phyloP scores from a whole-genome alignment of 2,888 invertebrate genomes.

The Sphaeridia pumilis region DNA sequence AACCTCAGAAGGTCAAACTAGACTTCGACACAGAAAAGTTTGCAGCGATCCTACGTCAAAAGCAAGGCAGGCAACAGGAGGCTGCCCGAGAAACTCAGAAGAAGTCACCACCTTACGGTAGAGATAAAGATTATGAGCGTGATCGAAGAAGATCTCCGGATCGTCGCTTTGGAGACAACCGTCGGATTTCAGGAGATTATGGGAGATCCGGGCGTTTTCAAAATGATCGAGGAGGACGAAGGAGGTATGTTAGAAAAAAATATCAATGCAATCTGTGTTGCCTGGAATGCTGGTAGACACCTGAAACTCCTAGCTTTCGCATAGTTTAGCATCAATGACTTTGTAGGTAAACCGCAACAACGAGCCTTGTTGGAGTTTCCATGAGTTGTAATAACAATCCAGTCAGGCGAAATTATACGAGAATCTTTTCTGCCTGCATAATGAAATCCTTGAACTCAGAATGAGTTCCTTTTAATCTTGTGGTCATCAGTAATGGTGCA shows the following conservation, averaged over 20 bases:
- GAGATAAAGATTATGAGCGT: constrained; percentile 6
- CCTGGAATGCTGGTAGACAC: too few species aligned
- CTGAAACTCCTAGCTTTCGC: not conserved
- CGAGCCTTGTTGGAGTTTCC: constrained; percentile 21
- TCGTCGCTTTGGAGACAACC: constrained; percentile 15
- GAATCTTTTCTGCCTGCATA: constrained; percentile 14
- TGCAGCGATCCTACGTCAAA: constrained; percentile 35
- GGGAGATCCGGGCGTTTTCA: constrained; percentile 21
- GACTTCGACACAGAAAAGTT: constrained; percentile 36
- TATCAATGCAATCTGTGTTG: not conserved
- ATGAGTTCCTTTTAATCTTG: constrained; percentile 6
- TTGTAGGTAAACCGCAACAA: constrained; percentile 20
- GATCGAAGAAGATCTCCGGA: constrained; percentile 1
- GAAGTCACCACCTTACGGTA: not conserved
- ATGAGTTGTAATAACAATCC: constrained; percentile 14
- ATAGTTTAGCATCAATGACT: constrained; percentile 20
- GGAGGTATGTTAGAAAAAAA: constrained; percentile 13
- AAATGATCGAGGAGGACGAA: constrained; percentile 20
- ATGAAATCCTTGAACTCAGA: constrained; percentile 15
- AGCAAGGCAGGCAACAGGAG: constrained; percentile 21
- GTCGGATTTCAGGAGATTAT: constrained; percentile 15
- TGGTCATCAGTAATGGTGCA: constrained; percentile 16
- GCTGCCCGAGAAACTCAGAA: not conserved
- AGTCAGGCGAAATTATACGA: constrained; percentile 12
- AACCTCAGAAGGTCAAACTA: constrained; percentile 27